Evolutionary conservation across 2,113 vertebrate genomes (phyloP), one percentile per base, ranked within the genome.

Genomic region (Dicaeum eximium): DNA sequence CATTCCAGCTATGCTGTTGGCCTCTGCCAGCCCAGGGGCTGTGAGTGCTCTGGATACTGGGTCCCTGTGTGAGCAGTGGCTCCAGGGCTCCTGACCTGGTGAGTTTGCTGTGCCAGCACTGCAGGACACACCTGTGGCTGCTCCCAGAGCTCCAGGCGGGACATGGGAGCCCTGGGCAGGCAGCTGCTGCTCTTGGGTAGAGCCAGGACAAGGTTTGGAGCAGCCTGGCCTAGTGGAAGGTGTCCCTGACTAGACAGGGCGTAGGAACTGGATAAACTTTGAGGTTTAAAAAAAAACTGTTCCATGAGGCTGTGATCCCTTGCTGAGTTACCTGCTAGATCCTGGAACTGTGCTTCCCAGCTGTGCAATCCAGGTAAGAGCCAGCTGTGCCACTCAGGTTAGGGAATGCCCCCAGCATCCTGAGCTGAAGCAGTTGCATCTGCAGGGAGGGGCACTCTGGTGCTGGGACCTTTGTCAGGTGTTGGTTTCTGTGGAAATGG

Each of bases 1-100:
- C 1, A 2, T 22, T 42, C 30, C 13, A n/a, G 54, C 84, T 50
- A 54, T 50, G 44, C 64, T 1, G 1, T 31, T 37, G 61, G 54
- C 50, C 66, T 60, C 77, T 69, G 40, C 57, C 47, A 37, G 61
- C 28, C 60, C 30, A 21, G 33, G 27, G 40, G 44, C 40, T 15
- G 13, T 37, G 37, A 66, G 35, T 1, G 13, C 37, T 67, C 64
- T 13, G 67, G 24, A 5, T 13, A 1, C 16, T 7, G 2, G 0
- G 5, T 48, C 27, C 22, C 14, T 2, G 3, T 5, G 3, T 11
- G 44, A 90, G 62, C 19, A 4, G 28, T 44, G 82, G 24, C 35
- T 79, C 31, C 72, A 16, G 77, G 2, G 50, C 15, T 47, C n/a
- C 53, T 62, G 44, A 30, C 19, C 15, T 14, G 2, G 30, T 19